Evolutionary conservation across 2,113 vertebrate genomes (phyloP).

Genomic region (Eudyptes chrysolophus): DNA sequence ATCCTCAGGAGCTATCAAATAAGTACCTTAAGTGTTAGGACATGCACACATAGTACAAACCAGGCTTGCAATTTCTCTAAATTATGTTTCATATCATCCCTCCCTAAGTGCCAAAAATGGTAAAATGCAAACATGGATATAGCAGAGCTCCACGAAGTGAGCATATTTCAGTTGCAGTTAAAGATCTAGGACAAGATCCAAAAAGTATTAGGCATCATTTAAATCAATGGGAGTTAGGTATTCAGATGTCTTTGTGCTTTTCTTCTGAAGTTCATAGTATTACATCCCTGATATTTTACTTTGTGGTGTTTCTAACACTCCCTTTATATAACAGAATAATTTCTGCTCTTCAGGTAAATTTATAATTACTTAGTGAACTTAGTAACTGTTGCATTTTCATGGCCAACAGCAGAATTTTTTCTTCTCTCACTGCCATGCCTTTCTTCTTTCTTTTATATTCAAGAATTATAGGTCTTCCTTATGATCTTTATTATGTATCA

Average conservation of each 20-base stretch:
- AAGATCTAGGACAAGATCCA: neutral
- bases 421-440: neutral
- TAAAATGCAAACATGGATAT: neutral
- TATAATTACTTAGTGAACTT: neutral
- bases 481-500: neutral
- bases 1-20: neutral
- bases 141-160: neutral
- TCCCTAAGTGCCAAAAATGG: neutral
- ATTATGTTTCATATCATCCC: neutral
- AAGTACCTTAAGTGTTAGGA: neutral
- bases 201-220: neutral
- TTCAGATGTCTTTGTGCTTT: neutral
- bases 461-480: neutral
- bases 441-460: neutral
- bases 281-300: neutral
- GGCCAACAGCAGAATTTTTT: neutral
- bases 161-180: neutral
- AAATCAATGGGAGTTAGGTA: neutral
- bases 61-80: neutral
- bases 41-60: neutral
- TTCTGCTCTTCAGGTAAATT: neutral
- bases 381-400: neutral
- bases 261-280: neutral
- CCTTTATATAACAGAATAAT: neutral
- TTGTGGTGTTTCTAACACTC: neutral